phyloP scores from a whole-genome alignment of 2,888 invertebrate species.

The Horisme vitalbata region DNA sequence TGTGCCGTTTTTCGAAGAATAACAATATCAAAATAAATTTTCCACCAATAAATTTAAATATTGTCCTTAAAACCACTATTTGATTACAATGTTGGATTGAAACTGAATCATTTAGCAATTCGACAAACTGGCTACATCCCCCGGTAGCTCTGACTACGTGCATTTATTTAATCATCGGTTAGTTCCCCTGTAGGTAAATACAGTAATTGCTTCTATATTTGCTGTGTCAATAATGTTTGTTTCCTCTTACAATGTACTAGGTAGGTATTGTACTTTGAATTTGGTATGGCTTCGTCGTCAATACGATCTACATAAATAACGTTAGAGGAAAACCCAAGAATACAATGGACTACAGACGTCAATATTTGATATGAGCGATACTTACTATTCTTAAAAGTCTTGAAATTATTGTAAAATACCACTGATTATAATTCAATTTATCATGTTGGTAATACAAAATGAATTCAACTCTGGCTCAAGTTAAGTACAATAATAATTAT shows the following conservation, averaged over 20 bases:
- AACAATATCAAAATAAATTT: neutral
- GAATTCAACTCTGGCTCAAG: too few species aligned
- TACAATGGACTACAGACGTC: too few species aligned
- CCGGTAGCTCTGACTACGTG: slow-evolving; percentile 12
- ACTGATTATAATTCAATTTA: too few species aligned
- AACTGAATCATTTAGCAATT: slow-evolving; percentile 19
- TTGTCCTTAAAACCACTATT: slow-evolving; percentile 1
- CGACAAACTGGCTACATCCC: slow-evolving; percentile 11
- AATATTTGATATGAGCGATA: too few species aligned
- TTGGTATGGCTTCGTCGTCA: neutral
- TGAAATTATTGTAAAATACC: too few species aligned
- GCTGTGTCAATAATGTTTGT: slow-evolving; percentile 16
- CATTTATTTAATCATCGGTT: slow-evolving; percentile 32
- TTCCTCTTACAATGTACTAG: slow-evolving; percentile 8
- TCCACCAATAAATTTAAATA: neutral
- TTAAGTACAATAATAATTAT: too few species aligned
- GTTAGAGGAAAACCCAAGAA: neutral
- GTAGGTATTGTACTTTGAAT: neutral
- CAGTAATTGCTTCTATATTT: slow-evolving; percentile 23
- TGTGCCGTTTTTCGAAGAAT: neutral
- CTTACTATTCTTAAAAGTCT: too few species aligned
- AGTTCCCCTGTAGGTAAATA: slow-evolving; percentile 25
- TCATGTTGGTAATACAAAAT: too few species aligned
- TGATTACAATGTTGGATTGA: slow-evolving; percentile 1
- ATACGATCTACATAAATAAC: too few species aligned